Evolutionary conservation across 2,797 vertebrate genomes (phyloP).

Genomic region (Glossophaga mutica): DNA sequence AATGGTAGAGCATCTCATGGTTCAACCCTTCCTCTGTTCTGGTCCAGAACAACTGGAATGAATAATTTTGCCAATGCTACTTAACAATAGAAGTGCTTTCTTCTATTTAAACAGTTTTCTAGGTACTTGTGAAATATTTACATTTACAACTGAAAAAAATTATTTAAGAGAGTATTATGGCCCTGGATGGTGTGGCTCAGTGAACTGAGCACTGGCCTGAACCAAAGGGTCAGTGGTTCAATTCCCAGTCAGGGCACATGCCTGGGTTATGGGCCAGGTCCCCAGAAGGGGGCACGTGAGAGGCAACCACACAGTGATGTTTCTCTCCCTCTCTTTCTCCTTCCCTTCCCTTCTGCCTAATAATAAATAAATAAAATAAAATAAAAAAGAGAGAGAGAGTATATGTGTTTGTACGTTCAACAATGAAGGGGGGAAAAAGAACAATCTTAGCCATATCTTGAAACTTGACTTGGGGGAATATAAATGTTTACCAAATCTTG

Average conservation of each 20-base stretch:
- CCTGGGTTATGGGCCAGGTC: too few relatives aligned
- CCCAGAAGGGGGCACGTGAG: too few relatives aligned
- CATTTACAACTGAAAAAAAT: neutral
- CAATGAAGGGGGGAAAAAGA: neutral
- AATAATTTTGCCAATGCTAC: neutral
- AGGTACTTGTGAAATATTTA: neutral
- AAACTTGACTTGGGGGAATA: neutral
- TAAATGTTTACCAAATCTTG: neutral
- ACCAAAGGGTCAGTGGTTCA: too few relatives aligned
- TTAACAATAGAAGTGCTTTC: neutral
- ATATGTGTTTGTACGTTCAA: neutral
- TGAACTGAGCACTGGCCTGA: too few relatives aligned
- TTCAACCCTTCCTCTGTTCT: neutral
- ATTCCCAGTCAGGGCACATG: too few relatives aligned
- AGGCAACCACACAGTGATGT: too few relatives aligned
- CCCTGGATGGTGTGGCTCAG: too few relatives aligned
- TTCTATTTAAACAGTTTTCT: neutral
- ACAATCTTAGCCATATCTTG: neutral
- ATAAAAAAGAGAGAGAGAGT: neutral
- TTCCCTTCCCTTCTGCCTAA: too few relatives aligned
- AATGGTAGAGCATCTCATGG: neutral
- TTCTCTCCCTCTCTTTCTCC: too few relatives aligned
- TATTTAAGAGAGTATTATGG: neutral
- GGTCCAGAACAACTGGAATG: neutral
- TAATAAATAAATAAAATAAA: too few relatives aligned